Base-by-base conservation (phyloP, 2,797 vertebrate genomes). In the Ambastaia sidthimunki region DNA sequence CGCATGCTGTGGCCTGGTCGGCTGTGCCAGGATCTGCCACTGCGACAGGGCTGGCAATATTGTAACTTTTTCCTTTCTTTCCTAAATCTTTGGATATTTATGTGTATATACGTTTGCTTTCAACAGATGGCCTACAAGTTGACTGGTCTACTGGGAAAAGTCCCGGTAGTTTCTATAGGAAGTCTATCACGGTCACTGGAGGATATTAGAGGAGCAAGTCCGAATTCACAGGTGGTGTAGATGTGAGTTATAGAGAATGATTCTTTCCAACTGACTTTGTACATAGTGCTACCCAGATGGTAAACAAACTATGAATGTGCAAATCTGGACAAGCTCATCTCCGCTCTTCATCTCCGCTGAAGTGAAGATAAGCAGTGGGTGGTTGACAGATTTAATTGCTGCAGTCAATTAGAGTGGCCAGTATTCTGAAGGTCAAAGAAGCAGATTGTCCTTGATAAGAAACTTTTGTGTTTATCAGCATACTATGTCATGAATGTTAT, bases 51-150 rank as follows among this genome's bases (percentile, higher is more conserved):
- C 23, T 28, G 5, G 5, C 3, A 4, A 60, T 15, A 11, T 59
- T 23, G 12, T 28, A 1, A 15, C 12, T 60, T 60, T 16, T 28
- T 28, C 55, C 4, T 23, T 59, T 28, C 55, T 23, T 23, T 59
- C 55, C 25, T 28, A 12, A 57, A 60, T 60, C 57, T 12, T 60
- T 60, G 57, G 57, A 60, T 28, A 60, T 60, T 60, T 60, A 28
- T 23, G 12, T 60, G 23, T 60, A 16, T 25, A 59, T 60, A 16
- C 23, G 15, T 60, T 60, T 59, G 55, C 19, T 59, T 23, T 28
- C 4, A 60, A 28, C 57, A 60, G 57, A 60, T 60, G 57, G 57
- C 3, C 23, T 23, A 25, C 57, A 15, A 25, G n/a, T 57, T 3
- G 54, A 57, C 19, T 23, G 54, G 57, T 21, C 57, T 59, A 25